A percentile compares a stretch with the other conserved stretches of the same genome.
These are phyloP conservation scores for Propithecus coquereli DNA, from an alignment of 2,113 vertebrate genomes.

Conservation along the genomic window DNA sequence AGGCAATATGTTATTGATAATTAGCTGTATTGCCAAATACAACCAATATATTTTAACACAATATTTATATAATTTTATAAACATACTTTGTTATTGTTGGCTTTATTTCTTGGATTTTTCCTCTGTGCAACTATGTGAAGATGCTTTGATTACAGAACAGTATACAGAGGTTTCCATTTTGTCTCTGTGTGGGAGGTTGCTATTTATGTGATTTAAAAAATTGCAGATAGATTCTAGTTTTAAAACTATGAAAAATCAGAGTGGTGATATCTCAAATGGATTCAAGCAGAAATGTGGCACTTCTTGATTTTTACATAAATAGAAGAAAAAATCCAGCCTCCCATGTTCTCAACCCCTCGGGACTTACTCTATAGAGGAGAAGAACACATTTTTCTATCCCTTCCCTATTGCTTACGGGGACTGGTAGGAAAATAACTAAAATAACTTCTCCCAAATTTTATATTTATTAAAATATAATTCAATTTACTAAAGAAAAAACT, in stretches of 20 bases:
- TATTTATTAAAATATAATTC: not conserved
- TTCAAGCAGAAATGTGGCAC: conserved; percentile 39
- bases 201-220: conserved; percentile 58
- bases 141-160: conserved; percentile 57
- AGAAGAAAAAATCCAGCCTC: not conserved
- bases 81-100: not conserved
- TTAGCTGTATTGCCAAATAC: not conserved
- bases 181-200: conserved; percentile 66
- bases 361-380: not conserved
- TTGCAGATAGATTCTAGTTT: conserved; percentile 45
- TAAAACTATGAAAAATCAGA: conserved; percentile 54
- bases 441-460: not conserved
- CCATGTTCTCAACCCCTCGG: not conserved
- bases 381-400: not conserved
- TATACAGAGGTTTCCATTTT: conserved; percentile 59
- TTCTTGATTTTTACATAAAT: conserved; percentile 42
- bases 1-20: not conserved
- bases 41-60: not conserved
- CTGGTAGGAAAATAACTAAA: not conserved
- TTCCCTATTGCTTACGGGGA: not conserved
- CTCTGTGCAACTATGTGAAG: conserved; percentile 43
- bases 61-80: conserved; percentile 2
- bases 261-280: conserved; percentile 31
- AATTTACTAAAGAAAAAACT: not conserved
- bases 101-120: conserved; percentile 1